Percentiles rank a stretch among this genome's conserved stretches.
phyloP scores from a whole-genome alignment of 2,113 vertebrate genomes.

The Sialia sialis region DNA sequence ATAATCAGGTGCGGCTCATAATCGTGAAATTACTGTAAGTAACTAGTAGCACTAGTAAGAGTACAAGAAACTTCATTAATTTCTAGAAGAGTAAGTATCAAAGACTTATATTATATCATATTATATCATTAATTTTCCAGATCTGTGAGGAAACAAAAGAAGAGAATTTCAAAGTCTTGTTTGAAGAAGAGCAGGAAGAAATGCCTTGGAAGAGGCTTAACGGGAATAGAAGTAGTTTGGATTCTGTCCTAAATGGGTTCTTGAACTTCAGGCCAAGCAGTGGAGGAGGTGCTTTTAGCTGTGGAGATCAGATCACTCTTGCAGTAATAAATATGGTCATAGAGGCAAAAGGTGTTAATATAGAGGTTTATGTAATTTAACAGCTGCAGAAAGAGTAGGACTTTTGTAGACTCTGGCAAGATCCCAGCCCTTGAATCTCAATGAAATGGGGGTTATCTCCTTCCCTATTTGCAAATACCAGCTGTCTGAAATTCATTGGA shows the following conservation, averaged over 20 bases:
- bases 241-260: neutral
- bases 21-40: no score
- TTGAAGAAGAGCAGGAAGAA: neutral
- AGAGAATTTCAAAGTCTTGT: neutral
- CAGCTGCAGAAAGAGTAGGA: neutral
- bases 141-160: neutral
- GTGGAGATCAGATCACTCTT: neutral
- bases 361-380: neutral
- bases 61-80: neutral
- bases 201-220: neutral
- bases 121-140: neutral
- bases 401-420: neutral
- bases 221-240: neutral
- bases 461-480: neutral
- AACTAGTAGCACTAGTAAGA: neutral
- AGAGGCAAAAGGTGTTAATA: neutral
- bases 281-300: neutral
- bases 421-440: neutral
- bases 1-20: no score
- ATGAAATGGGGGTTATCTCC: neutral
- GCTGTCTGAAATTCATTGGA: neutral
- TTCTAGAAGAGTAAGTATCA: neutral
- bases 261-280: neutral
- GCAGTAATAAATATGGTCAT: neutral
- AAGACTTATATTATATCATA: neutral